Base-by-base conservation (phyloP, 2,113 vertebrate species). In the Gyps fulvus region DNA sequence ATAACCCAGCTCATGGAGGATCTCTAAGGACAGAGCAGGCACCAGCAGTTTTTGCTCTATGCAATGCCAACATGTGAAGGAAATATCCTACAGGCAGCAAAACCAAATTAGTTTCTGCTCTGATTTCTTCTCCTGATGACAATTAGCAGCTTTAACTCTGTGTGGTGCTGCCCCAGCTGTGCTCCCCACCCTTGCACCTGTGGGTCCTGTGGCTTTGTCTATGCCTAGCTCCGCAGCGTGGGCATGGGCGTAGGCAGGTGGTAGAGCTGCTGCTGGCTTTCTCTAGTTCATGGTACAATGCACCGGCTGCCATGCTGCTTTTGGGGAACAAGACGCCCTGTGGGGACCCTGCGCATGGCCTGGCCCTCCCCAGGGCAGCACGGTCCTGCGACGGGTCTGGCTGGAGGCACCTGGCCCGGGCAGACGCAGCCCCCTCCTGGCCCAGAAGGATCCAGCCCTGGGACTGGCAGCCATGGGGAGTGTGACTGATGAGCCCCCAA, bases 301-400 rank as follows among this genome's bases (percentile, higher is more conserved):
- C 50, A 26, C 43, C 3, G 1, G 45, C 54, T 89, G 42, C 21
- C 17, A 9, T 0, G 2, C 76, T 63, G 42, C 52, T 21, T 62
- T 36, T 94, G 71, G 42, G 55, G 70, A 94, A 52, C 15, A 3
- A 74, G 45, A 54, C 14, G 38, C 21, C 27, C 47, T 71, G 40
- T 3, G 22, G 36, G n/a, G 16, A 83, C 50, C 50, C 11, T 8
- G 5, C 2, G 1, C 2, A 0, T 26, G 11, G 36, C 17, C 19
- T 43, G 57, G 7, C 36, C 15, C 34, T 63, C 32, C 58, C 47
- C 0, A 0, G 16, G 29, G 38, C 16, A 92, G 32, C 57, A 43
- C 1, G 1, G 16, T 77, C 63, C 49, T 57, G 13, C 0, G 4
- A 31, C 2, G 0, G 1, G 15, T 42, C 36, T 88, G 49, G 43